phyloP scores from a whole-genome alignment of 2,888 invertebrate species.

The Pyralis farinalis region DNA sequence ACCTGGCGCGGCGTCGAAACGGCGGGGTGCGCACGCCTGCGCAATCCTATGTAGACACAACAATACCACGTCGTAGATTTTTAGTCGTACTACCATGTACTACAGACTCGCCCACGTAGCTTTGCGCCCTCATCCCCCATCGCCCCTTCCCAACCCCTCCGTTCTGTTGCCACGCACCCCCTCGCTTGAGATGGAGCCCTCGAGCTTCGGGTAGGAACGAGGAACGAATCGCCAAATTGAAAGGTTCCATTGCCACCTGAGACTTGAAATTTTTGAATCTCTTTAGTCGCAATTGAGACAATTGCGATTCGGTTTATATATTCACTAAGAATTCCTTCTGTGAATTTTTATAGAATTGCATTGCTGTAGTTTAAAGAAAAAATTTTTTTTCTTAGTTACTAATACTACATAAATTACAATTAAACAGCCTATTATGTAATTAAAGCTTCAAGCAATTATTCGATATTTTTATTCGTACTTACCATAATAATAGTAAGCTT shows the following conservation, averaged over 20 bases:
- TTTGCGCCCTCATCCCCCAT: slow-evolving; percentile 31
- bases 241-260: slow-evolving; percentile 24
- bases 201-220: slow-evolving; percentile 36
- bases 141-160: slow-evolving; percentile 25
- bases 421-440: no score
- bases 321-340: background rate
- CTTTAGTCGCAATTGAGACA: background rate
- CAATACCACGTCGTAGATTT: slow-evolving; percentile 64
- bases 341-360: background rate
- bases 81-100: slow-evolving; percentile 73
- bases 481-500: no score
- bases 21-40: slow-evolving; percentile 54
- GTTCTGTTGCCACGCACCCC: slow-evolving; percentile 50
- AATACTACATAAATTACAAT: no score
- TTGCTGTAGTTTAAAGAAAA: background rate
- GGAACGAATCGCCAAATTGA: slow-evolving; percentile 42
- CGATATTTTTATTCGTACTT: no score
- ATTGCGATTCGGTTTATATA: no score
- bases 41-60: slow-evolving; percentile 68
- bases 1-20: slow-evolving; percentile 30
- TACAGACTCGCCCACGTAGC: slow-evolving; percentile 80
- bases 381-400: no score
- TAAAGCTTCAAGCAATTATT: no score
- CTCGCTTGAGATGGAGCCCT: slow-evolving; percentile 24
- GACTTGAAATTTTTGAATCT: slow-evolving; percentile 7